A percentile compares a stretch with the other conserved stretches of the same genome.
Evolutionary conservation across 2,797 vertebrate genomes (phyloP).

Genomic region (Oreochromis mossambicus): DNA sequence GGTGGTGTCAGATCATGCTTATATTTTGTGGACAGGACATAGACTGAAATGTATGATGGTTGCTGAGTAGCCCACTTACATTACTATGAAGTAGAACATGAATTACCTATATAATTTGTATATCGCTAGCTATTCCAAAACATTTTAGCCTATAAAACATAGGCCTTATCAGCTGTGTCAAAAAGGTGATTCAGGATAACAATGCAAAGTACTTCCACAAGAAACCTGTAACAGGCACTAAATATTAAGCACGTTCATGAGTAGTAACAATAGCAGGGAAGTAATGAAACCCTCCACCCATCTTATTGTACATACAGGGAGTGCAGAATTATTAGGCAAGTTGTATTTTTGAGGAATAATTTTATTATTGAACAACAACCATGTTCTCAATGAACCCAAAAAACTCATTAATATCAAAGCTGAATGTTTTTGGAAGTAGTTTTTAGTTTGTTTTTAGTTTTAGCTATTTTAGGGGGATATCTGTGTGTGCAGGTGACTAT

Average conservation of each 20-base stretch:
- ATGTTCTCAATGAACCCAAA: too few species aligned
- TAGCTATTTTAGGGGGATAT: too few species aligned
- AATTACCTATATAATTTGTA: not conserved
- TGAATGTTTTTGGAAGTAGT: too few species aligned
- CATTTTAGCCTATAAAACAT: not conserved
- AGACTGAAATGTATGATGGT: not conserved
- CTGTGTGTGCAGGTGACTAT: too few species aligned
- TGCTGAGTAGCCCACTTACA: not conserved
- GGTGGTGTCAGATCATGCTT: not conserved
- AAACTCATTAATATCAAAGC: too few species aligned
- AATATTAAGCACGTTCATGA: not conserved
- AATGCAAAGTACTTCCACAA: not conserved
- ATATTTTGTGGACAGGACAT: not conserved
- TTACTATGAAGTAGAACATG: not conserved
- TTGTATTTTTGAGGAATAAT: too few species aligned
- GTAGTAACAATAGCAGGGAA: not conserved
- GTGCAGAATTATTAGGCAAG: too few species aligned
- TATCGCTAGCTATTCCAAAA: not conserved
- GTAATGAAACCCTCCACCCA: not conserved
- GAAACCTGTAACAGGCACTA: not conserved
- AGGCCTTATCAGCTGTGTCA: not conserved
- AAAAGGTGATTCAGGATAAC: not conserved
- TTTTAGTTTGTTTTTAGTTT: too few species aligned
- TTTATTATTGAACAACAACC: too few species aligned
- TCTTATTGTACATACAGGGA: not conserved